Conservation (phyloP, 2,797 vertebrate genomes). For the Onychomys leucogaster region DNA sequence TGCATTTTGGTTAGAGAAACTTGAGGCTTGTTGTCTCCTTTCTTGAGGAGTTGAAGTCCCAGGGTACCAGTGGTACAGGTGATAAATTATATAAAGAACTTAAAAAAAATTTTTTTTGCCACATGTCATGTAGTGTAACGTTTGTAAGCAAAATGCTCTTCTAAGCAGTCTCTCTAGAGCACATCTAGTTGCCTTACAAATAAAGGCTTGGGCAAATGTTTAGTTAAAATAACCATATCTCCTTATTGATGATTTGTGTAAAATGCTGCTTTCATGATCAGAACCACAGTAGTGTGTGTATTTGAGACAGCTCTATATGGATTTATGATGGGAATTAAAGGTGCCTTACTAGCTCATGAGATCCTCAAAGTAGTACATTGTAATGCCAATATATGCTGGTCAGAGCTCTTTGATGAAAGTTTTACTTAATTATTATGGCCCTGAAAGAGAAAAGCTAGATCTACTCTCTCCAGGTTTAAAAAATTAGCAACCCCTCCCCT, state of each 20-base stretch:
- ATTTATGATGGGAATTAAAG: neutral
- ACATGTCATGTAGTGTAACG: neutral
- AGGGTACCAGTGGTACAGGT: neutral
- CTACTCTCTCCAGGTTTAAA: conserved; percentile 52
- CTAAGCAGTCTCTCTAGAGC: neutral
- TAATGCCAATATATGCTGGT: neutral
- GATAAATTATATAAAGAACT: neutral
- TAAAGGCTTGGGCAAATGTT: neutral
- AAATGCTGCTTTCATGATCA: neutral
- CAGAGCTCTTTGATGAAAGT: neutral
- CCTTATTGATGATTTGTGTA: neutral
- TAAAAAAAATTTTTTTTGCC: neutral
- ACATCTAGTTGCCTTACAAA: neutral
- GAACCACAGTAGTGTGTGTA: neutral
- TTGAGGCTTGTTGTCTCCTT: neutral
- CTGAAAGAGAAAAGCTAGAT: conserved; percentile 49
- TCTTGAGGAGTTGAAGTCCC: neutral
- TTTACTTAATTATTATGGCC: conserved; percentile 61
- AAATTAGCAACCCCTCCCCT: neutral
- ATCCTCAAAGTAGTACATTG: neutral
- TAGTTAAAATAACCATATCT: neutral
- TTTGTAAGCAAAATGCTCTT: neutral
- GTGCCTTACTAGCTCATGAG: neutral
- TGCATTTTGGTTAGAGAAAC: neutral
- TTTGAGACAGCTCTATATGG: neutral